Base-by-base conservation (phyloP, 2,113 vertebrate species). In the Ciconia boyciana region DNA sequence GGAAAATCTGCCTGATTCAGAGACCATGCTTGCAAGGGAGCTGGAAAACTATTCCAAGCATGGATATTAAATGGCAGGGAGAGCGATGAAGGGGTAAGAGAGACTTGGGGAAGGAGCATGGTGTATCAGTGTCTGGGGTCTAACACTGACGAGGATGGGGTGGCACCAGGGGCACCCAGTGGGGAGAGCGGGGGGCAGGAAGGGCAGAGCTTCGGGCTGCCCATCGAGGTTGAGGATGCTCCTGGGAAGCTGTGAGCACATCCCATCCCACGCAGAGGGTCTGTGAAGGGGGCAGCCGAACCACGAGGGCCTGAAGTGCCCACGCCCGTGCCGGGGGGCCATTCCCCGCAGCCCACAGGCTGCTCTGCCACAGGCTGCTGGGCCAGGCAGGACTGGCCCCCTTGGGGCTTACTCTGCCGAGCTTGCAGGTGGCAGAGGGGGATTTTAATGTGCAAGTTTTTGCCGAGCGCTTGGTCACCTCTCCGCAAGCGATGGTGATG, bases 281-380 rank as follows among this genome's bases (percentile, higher is more conserved):
- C 22, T 1, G 4, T 68, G 68, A 89, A 52, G 8, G 31, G 28
- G 24, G 11, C 22, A 54, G 43, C 65, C 1, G 7, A 72, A 29
- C 24, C 16, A 34, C 4, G 12, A 61, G 18, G 55, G 8, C 32
- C 58, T 36, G 29, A n/a, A 89, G 43, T 43, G 52, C 36, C 44
- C 15, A 44, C 2, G 2, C 6, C 36, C 1, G 0, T 65, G 68
- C 21, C 7, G 3, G 28, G 29, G 32, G 11, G 2, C 15, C 34
- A 26, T 68, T 24, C n/a, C 34, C 41, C 7, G 41, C 18, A 61
- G 58, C 13, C 18, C 19, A 1, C 36, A 28, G 48, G n/a, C 20
- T 52, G 43, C 48, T 86, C 39, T 62, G 48, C 62, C 10, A 4
- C 22, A 26, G 86, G 13, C 49, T 70, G 26, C 36, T 0, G 0